Evolutionary conservation across 2,797 vertebrate genomes (phyloP), one percentile per base, ranked within the genome.

Genomic region (Poeciliopsis gracilis): DNA sequence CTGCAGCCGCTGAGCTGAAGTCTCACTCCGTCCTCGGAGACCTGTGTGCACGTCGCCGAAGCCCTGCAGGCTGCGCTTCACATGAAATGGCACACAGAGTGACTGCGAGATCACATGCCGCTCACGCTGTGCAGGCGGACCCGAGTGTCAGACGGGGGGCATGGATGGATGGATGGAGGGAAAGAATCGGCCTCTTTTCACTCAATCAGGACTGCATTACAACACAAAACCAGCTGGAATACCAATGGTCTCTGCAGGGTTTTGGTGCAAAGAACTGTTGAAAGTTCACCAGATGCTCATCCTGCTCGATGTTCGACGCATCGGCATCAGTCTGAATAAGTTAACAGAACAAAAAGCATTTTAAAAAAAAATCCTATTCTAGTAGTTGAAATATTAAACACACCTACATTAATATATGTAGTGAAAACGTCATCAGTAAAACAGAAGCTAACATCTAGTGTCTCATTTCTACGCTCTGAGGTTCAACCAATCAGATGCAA

Each of bases 31-130:
- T 38, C 33, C 59, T 83, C 0, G 4, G 63, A 7, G 63, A 67
- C 63, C 63, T 23, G 38, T 69, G 63, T 67, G 63, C 33, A 2
- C 18, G 33, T 38, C 5, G 7, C 15, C 73, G 66, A 79, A 86
- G 53, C 55, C 76, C 84, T 53, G 85, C 81, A 43, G 81, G 71
- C 78, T 86, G 67, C 81, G 79, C 79, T 69, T 74, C 73, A 81
- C 46, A 83, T 81, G 47, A 83, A 85, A 84, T 47, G 70, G 63
- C 55, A 71, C 80, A 79, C 76, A 59, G 83, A 73, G 81, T 80
- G 77, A 72, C 74, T 76, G 67, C 28, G 76, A 80, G 80, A 86
- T 90, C 86, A 70, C 67, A 81, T n/a, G 79, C 75, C 83, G 85
- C 76, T 86, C 81, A 80, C 79, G 75, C 28, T 59, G 71, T 36